phyloP scores from a whole-genome alignment of 2,113 vertebrate genomes.

The Fulmarus glacialis region DNA sequence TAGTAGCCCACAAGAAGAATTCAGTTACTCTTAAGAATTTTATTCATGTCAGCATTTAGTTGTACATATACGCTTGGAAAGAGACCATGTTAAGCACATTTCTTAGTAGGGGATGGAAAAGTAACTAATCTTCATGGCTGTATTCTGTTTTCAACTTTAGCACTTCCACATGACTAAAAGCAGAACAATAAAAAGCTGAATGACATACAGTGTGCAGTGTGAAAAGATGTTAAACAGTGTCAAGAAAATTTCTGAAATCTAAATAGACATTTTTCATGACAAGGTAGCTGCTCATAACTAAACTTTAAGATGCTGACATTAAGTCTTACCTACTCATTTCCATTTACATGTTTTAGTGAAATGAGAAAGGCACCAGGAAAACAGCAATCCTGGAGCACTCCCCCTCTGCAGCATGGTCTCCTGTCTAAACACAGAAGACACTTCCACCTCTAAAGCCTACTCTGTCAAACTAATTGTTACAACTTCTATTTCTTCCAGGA shows the following conservation, averaged over 20 bases:
- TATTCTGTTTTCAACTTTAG: neutral
- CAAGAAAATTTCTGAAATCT: neutral
- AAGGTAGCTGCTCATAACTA: neutral
- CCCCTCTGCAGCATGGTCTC: neutral
- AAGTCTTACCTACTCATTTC: neutral
- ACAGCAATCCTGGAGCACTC: neutral
- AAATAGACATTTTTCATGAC: neutral
- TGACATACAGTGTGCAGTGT: too few relatives aligned
- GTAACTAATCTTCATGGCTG: neutral
- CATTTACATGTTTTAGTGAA: neutral
- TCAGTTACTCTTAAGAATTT: neutral
- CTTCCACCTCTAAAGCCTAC: neutral
- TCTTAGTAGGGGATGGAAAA: neutral
- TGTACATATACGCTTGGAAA: neutral
- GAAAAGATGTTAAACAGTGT: neutral
- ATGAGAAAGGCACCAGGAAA: neutral
- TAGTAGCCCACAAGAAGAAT: neutral
- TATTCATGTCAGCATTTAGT: neutral
- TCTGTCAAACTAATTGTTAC: constrained; percentile 1
- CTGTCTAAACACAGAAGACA: neutral
- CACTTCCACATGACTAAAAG: neutral
- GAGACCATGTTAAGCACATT: neutral
- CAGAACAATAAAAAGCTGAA: neutral
- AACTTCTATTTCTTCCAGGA: constrained; percentile 14
- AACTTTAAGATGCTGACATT: neutral